Base-by-base conservation (phyloP, 2,113 vertebrate genomes). In the Urocitellus parryii region DNA sequence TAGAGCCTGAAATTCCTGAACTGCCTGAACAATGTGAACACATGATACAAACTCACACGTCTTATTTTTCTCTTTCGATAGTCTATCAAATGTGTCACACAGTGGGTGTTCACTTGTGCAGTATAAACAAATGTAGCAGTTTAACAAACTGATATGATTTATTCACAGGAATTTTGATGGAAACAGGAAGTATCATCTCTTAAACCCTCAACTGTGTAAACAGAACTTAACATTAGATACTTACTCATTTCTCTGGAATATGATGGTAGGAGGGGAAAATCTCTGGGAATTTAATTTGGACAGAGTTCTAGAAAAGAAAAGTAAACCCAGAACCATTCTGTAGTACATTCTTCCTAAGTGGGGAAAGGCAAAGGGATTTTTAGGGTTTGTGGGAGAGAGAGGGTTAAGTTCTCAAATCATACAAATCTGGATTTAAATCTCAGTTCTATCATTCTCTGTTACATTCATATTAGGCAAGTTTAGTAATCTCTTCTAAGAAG, bases 181-280 rank as follows among this genome's bases (percentile, higher is more conserved):
- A 89, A 85, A 85, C 39, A 83, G 39, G 16, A 88, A 88, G 45
- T 61, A 32, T 29, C 63, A 13, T 73, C 56, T 67, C 48, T 61
- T 65, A 91, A 87, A 58, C 2, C n/a, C 61, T 39, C 32, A 37
- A 58, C 14, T 74, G 6, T 34, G 42, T 70, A 53, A 91, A 72
- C 13, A 63, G 29, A 68, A 22, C 13, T 90, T 87, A 87, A 56
- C 8, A 70, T 63, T 76, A 87, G 34, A 73, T 63, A 53, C 8
- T 95, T 74, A 45, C 25, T 82, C 61, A 83, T 77, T 94, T 92
- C 29, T 18, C 42, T 84, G 32, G 39, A 73, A 79, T 37, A 91
- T 29, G 72, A 73, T 25, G 11, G 45, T 65, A 65, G n/a, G 32
- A 27, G 72, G 61, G 45, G n/a, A 34, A 27, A 94, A 27, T 82